Evolutionary conservation across 2,113 vertebrate genomes (phyloP).

Genomic region (Nothocercus julius): DNA sequence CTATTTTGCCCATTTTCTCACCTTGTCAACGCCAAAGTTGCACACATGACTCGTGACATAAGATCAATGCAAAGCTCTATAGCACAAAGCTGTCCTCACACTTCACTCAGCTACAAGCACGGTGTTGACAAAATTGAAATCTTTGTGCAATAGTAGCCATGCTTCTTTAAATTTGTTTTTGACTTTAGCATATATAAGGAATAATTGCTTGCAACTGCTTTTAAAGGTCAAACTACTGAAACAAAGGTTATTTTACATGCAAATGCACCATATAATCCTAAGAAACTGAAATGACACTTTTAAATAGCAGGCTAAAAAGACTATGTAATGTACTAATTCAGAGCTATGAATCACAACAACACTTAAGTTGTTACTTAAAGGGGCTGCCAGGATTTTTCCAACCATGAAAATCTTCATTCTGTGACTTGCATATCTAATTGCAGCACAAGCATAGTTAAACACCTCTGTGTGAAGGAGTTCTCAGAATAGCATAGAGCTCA

Average conservation of each 20-base stretch:
- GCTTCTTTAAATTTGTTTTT: neutral
- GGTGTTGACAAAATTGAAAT: neutral
- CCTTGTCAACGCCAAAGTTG: neutral
- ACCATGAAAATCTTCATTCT: neutral
- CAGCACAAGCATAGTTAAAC: neutral
- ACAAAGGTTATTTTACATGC: neutral
- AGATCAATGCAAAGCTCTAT: neutral
- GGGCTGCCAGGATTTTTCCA: neutral
- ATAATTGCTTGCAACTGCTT: neutral
- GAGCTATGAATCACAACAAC: neutral
- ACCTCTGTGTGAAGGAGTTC: neutral
- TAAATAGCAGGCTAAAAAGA: neutral
- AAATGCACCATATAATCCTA: neutral
- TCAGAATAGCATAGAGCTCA: neutral
- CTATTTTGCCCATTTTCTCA: neutral
- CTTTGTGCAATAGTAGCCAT: neutral
- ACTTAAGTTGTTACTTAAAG: neutral
- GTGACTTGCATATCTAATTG: neutral
- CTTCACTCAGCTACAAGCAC: neutral
- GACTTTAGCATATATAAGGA: neutral
- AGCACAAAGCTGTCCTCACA: neutral
- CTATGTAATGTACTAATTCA: neutral
- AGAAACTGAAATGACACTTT: neutral
- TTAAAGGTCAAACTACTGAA: constrained; percentile 18
- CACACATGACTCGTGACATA: neutral